A percentile compares a stretch with the other conserved stretches of the same genome.
phyloP scores from a whole-genome alignment of 1,140 invertebrate genomes.

The Macrocentrus cingulum region DNA sequence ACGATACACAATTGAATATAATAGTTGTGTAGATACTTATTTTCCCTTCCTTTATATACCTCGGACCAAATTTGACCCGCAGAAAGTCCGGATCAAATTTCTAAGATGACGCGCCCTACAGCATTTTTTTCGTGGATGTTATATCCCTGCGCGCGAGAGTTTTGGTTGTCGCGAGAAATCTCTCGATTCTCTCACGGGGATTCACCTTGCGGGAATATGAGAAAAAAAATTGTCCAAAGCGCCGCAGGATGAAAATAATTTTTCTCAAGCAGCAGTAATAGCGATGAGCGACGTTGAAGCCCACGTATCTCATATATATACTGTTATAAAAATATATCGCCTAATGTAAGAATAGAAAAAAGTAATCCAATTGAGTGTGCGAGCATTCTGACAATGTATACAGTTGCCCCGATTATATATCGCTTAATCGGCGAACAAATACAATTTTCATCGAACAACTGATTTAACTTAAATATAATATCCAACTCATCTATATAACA shows the following conservation, averaged over 20 bases:
- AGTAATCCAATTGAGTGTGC: constrained; percentile 29
- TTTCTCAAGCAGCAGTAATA: constrained; percentile 4
- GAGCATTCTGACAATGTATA: constrained; percentile 21
- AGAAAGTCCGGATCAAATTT: constrained; percentile 6
- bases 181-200: constrained; percentile 8
- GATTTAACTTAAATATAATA: constrained; percentile 15
- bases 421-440: constrained; percentile 29
- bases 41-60: neutral
- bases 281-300: neutral
- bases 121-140: neutral
- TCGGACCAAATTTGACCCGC: constrained; percentile 2
- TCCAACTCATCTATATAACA: neutral
- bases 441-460: constrained; percentile 12
- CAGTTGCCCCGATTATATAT: constrained; percentile 16
- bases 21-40: neutral
- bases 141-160: neutral
- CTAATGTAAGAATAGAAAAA: neutral
- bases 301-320: neutral
- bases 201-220: neutral
- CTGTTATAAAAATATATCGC: constrained; percentile 1
- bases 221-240: neutral
- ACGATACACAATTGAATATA: neutral
- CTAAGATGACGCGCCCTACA: neutral
- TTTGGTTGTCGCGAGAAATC: neutral
- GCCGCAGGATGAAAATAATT: neutral